Percentiles rank a stretch among this genome's conserved stretches.
Evolutionary conservation across 2,113 vertebrate genomes (phyloP).

Genomic region (Nanger granti): DNA sequence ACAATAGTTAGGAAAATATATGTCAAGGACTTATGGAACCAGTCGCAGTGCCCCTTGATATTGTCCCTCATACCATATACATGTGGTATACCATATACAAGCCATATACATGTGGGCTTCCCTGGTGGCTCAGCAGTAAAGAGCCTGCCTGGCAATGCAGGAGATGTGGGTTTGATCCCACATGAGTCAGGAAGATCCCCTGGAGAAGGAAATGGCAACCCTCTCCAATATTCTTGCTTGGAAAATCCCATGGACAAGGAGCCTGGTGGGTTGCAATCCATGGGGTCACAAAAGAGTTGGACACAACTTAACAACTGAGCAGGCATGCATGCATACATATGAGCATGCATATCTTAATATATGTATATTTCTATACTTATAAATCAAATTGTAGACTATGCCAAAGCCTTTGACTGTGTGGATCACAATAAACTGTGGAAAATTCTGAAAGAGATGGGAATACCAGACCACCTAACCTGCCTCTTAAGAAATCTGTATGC

Average conservation of each 20-base stretch:
- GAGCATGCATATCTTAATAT: background rate
- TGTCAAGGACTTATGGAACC: background rate
- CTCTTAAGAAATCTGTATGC: too few species aligned
- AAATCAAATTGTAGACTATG: background rate
- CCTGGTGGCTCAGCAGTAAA: background rate
- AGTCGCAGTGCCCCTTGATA: background rate
- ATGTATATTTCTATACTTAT: background rate
- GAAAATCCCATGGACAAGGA: background rate
- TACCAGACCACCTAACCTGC: too few species aligned
- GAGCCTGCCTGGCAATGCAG: background rate
- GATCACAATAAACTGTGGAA: too few species aligned
- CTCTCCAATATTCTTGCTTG: background rate
- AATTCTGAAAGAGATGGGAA: too few species aligned
- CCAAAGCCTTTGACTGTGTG: too few species aligned
- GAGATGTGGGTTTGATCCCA: background rate
- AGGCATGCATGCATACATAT: background rate
- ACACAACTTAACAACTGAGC: background rate
- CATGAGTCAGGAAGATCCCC: background rate
- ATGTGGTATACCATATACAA: background rate
- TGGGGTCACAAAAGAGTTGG: background rate
- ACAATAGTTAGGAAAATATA: background rate
- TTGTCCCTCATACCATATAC: background rate
- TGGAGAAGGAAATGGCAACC: background rate
- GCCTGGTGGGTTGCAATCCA: background rate
- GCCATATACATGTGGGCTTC: background rate